These are phyloP conservation scores for Synergus itoensis DNA, from an alignment of 2,888 invertebrate genomes.

Conservation along the genomic window DNA sequence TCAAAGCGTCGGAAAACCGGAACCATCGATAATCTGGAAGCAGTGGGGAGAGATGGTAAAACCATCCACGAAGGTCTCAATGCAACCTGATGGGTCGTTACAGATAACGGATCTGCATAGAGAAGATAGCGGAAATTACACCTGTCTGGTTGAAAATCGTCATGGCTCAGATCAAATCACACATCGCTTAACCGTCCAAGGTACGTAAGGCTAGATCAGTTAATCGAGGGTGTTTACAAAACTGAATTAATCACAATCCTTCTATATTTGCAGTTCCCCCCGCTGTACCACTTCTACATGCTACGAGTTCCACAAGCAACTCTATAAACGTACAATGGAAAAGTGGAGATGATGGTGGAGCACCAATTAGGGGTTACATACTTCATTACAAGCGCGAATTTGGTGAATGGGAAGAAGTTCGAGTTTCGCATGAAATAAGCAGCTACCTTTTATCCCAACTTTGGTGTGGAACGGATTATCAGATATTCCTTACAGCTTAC, in stretches of 20 bases:
- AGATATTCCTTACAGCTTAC: conserved; percentile 93
- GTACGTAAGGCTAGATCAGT: conserved; percentile 59
- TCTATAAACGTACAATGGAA: conserved; percentile 90
- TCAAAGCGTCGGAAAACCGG: conserved; percentile 90
- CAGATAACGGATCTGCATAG: conserved; percentile 88
- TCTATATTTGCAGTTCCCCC: conserved; percentile 87
- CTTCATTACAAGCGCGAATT: conserved; percentile 94
- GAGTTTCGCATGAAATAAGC: conserved; percentile 89
- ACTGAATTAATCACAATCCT: background rate
- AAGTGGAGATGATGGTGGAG: conserved; percentile 89
- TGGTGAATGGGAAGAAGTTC: conserved; percentile 95
- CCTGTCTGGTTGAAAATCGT: conserved; percentile 91
- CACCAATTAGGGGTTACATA: conserved; percentile 84
- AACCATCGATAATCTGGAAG: conserved; percentile 88
- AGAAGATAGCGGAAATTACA: conserved; percentile 93
- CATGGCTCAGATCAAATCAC: conserved; percentile 91
- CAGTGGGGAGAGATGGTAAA: conserved; percentile 88
- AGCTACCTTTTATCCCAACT: conserved; percentile 89
- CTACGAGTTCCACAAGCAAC: conserved; percentile 90
- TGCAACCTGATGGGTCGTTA: conserved; percentile 84
- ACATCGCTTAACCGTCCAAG: conserved; percentile 83
- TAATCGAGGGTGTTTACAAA: background rate
- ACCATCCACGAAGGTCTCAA: conserved; percentile 84
- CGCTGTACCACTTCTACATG: conserved; percentile 89
- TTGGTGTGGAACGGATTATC: conserved; percentile 93